Conservation (phyloP, 1,140 invertebrate genomes). For the Agrilus planipennis region DNA sequence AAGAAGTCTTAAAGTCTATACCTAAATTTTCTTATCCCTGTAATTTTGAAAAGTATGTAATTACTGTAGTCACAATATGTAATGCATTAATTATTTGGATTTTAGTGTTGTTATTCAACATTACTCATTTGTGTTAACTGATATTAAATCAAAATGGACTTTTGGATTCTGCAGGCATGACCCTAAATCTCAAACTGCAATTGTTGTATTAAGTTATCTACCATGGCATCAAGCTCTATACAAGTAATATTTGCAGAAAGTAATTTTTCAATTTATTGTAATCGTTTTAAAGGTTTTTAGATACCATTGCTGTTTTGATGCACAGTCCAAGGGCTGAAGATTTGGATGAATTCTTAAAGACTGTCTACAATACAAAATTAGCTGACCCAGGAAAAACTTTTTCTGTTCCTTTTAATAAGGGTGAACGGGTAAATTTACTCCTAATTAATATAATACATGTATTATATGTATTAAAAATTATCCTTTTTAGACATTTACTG, state of each 20-base stretch:
- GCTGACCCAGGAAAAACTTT: conserved; percentile 28
- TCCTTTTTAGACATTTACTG: conserved; percentile 57
- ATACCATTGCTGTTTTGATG: conserved; percentile 33
- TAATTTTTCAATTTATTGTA: too few relatives aligned
- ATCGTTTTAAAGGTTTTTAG: conserved; percentile 29
- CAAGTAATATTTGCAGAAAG: conserved; percentile 57
- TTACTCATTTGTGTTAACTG: conserved; percentile 90
- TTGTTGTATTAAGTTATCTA: conserved; percentile 72
- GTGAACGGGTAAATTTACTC: conserved; percentile 26
- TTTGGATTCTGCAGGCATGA: conserved; percentile 93
- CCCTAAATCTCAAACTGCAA: conserved; percentile 62
- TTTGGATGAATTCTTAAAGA: conserved; percentile 29
- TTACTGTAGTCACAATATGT: conserved; percentile 7
- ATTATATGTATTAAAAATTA: conserved; percentile 8
- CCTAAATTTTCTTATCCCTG: conserved; percentile 80
- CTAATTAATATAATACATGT: background rate
- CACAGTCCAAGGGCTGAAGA: conserved; percentile 31
- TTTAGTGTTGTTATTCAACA: conserved; percentile 61
- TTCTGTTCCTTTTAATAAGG: conserved; percentile 27
- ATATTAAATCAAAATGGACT: conserved; percentile 86
- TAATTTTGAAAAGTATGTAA: conserved; percentile 60
- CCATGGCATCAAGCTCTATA: conserved; percentile 96
- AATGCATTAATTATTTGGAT: conserved; percentile 17
- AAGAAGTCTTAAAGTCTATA: conserved; percentile 65
- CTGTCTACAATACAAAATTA: conserved; percentile 27